phyloP scores from a whole-genome alignment of 2,797 vertebrate genomes.

The Choloepus didactylus region DNA sequence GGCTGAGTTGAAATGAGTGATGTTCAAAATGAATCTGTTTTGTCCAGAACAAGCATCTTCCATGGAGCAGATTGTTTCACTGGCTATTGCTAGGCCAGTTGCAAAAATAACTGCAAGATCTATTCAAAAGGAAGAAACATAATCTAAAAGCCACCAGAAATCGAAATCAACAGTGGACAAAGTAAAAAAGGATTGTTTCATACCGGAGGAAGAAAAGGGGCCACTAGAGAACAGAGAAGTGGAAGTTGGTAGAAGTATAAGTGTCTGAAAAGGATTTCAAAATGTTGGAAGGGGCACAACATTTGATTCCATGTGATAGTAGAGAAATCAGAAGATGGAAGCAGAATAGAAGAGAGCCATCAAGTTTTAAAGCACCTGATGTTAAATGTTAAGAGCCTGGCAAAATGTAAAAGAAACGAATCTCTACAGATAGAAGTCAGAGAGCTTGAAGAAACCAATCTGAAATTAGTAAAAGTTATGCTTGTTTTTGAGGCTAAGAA shows the following conservation, averaged over 20 bases:
- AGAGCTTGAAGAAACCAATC: constrained; percentile 88
- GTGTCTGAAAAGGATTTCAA: not conserved
- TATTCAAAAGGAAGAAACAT: not conserved
- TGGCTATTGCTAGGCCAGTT: not conserved
- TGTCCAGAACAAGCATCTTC: not conserved
- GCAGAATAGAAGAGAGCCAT: not conserved
- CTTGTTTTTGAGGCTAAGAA: constrained; percentile 88
- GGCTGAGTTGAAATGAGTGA: too few relatives aligned
- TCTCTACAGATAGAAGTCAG: constrained; percentile 86
- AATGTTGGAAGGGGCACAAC: not conserved
- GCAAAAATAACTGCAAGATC: not conserved
- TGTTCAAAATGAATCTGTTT: not conserved
- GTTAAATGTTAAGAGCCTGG: not conserved
- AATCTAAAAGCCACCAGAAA: not conserved
- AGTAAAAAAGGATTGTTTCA: not conserved
- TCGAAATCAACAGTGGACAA: not conserved
- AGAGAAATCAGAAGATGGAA: constrained; percentile 43
- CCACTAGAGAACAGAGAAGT: not conserved
- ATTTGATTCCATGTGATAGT: not conserved
- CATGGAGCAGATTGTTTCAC: not conserved
- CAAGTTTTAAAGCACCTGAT: not conserved
- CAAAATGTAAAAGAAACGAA: constrained; percentile 87
- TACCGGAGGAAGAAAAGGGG: constrained; percentile 55
- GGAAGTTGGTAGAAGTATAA: not conserved
- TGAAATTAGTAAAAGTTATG: constrained; percentile 87